A percentile compares a stretch with the other conserved stretches of the same genome.
Conservation (phyloP, 2,888 invertebrate genomes). For the Cosmia trapezina region DNA sequence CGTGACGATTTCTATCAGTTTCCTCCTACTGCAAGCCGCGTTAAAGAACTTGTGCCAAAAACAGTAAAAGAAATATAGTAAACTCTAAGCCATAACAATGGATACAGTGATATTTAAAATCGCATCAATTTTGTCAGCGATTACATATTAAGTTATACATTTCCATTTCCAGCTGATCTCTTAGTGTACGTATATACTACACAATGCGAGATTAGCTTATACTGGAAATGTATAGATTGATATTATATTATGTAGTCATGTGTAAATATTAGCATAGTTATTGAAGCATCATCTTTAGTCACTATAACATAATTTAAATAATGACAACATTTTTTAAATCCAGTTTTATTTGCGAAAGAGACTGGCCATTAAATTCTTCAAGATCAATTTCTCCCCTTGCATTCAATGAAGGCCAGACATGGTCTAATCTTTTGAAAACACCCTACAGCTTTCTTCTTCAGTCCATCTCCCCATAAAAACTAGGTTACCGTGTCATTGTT, state of each 20-base stretch:
- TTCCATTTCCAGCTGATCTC: no score
- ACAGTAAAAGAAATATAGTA: no score
- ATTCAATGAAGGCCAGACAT: conserved; percentile 14
- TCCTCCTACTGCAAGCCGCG: no score
- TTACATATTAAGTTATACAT: no score
- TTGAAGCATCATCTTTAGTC: conserved; percentile 4
- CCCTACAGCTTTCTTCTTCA: conserved; percentile 12
- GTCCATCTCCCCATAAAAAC: conserved; percentile 35
- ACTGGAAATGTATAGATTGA: no score
- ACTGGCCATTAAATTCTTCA: neutral
- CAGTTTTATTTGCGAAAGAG: conserved; percentile 13
- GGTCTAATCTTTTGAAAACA: conserved; percentile 16
- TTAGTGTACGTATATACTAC: no score
- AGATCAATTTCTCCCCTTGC: conserved; percentile 19
- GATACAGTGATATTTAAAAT: no score
- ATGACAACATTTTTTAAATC: conserved; percentile 12
- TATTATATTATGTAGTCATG: neutral
- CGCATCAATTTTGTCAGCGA: neutral
- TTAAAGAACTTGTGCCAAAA: no score
- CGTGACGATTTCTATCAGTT: no score
- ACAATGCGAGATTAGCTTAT: no score
- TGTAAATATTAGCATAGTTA: conserved; percentile 15
- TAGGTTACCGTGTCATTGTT: conserved; percentile 63
- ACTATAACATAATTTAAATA: conserved; percentile 2
- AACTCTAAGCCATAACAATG: no score